Base-by-base conservation (phyloP, 2,797 vertebrate genomes). In the Chromobotia macracanthus region DNA sequence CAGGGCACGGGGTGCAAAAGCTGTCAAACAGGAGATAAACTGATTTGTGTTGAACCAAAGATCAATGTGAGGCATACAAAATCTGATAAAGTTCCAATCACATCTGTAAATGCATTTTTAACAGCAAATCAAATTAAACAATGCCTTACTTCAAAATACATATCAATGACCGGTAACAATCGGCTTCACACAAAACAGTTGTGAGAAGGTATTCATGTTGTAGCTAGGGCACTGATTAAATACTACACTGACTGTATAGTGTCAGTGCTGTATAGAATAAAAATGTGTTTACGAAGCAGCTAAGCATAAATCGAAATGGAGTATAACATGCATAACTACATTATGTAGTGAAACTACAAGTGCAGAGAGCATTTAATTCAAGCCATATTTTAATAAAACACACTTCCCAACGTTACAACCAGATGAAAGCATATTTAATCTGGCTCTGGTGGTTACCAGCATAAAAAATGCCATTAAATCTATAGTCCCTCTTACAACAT, bases 1-100 rank as follows among this genome's bases (percentile, higher is more conserved):
- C 13, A 77, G 68, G 55, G 19, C 75, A 61, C 5, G 13, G 41
- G 13, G 19, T 55, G 46, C 28, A 28, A 79, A 72, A 79, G 68
- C 3, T 0, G 67, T 44, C 58, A 53, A 79, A 79, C 76, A 41
- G 48, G 77, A 41, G 21, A 63, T 56, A 28, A 79, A 72, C 77
- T 21, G 18, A 60, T 79, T 79, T 3, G 11, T 71, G 58, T 60
- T 60, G n/a, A 70, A 70, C 7, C 38, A 56, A 58, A 60, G 41
- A 44, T 53, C 10, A 38, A 13, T 23, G 60, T 51, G 46, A 77
- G 35, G 53, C 31, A 63, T 35, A 35, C 60, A 63, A 25, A 31
- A 67, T 67, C 35, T 67, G 21, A 67, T 15, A 46, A 53, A 48
- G 10, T 9, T 18, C 19, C 25, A 25, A 8, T n/a, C 11, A 28